A percentile compares a stretch with the other conserved stretches of the same genome.
These are phyloP conservation scores for Margaritifera margaritifera DNA, from an alignment of 2,888 invertebrate genomes.

Conservation along the genomic window DNA sequence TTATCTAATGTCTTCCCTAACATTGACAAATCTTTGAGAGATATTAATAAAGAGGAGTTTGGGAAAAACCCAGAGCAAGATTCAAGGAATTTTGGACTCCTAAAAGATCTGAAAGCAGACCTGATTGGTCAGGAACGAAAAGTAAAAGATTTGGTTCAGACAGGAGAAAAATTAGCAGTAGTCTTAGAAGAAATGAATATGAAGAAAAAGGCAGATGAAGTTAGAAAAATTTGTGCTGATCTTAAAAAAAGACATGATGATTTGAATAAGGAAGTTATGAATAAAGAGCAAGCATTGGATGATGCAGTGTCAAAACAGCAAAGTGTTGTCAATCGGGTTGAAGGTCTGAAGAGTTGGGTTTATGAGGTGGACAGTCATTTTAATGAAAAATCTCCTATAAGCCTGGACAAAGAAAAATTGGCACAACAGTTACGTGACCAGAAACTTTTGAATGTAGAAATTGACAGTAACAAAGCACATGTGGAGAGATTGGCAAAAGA, in stretches of 20 bases:
- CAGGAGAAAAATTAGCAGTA: conserved; percentile 86
- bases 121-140: conserved; percentile 66
- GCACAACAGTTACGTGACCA: conserved; percentile 93
- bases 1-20: conserved; percentile 55
- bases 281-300: conserved; percentile 62
- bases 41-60: conserved; percentile 46
- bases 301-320: conserved; percentile 62
- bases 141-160: conserved; percentile 69
- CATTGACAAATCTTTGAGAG: conserved; percentile 54
- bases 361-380: conserved; percentile 57
- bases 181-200: conserved; percentile 82
- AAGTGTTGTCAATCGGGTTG: conserved; percentile 64
- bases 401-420: conserved; percentile 86
- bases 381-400: conserved; percentile 79
- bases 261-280: conserved; percentile 55
- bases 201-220: conserved; percentile 51
- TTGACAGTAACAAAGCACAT: conserved; percentile 59
- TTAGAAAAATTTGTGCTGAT: conserved; percentile 42
- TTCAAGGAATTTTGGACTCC: conserved; percentile 44
- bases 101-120: conserved; percentile 64
- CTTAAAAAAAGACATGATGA: conserved; percentile 52
- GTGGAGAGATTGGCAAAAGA: conserved; percentile 60
- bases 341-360: conserved; percentile 58
- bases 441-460: conserved; percentile 75
- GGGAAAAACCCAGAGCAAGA: conserved; percentile 54